phyloP scores from a whole-genome alignment of 2,113 vertebrate genomes.

The Sakesphorus luctuosus region DNA sequence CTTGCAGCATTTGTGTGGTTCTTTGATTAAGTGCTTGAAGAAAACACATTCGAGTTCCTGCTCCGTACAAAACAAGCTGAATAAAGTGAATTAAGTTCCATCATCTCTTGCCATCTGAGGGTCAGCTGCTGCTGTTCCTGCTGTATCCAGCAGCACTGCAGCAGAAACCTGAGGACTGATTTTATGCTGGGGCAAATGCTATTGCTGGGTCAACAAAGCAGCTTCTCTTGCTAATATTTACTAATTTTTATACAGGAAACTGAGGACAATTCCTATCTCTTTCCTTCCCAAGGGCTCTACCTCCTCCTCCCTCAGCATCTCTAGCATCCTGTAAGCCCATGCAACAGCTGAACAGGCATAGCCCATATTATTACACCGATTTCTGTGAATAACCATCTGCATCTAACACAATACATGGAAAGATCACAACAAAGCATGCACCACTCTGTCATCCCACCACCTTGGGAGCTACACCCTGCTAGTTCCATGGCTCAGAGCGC shows the following conservation, averaged over 20 bases:
- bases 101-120: neutral
- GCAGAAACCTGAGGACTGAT: neutral
- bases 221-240: neutral
- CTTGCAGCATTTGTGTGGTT: neutral
- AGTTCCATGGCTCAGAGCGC: neutral
- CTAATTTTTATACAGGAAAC: neutral
- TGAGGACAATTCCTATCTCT: neutral
- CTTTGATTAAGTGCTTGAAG: conserved; percentile 20
- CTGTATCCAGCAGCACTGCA: neutral
- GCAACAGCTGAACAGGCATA: neutral
- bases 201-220: neutral
- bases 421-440: neutral
- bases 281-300: neutral
- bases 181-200: neutral
- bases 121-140: neutral
- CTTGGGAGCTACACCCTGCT: neutral
- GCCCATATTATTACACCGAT: neutral
- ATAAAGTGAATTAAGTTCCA: neutral
- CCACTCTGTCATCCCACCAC: neutral
- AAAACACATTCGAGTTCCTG: neutral
- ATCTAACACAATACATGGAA: neutral
- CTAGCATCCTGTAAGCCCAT: neutral
- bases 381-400: neutral
- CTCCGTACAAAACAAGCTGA: neutral
- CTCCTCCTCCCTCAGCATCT: neutral